A percentile compares a stretch with the other conserved stretches of the same genome.
Evolutionary conservation across 2,113 vertebrate species (phyloP).

Genomic region (Pelmatolapia mariae): DNA sequence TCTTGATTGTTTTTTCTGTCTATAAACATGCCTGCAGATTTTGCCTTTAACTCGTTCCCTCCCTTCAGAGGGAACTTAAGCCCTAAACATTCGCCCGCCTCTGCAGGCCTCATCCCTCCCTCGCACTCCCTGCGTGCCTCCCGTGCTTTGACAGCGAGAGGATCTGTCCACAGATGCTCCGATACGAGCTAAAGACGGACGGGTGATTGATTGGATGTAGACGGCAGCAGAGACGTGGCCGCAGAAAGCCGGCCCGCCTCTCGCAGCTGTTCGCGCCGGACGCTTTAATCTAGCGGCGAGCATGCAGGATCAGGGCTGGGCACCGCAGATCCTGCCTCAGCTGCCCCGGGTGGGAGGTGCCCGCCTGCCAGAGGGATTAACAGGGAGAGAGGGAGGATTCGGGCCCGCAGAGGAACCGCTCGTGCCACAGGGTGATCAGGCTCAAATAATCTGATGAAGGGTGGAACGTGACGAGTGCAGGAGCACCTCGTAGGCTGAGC

Average conservation of each 20-base stretch:
- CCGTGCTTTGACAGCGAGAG: neutral
- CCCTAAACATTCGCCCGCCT: neutral
- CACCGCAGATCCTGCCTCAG: constrained; percentile 31
- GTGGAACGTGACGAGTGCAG: neutral
- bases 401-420: neutral
- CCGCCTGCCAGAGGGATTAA: constrained; percentile 39
- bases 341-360: constrained; percentile 18
- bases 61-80: neutral
- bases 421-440: neutral
- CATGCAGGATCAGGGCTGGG: constrained; percentile 40
- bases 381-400: neutral
- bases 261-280: constrained; percentile 47
- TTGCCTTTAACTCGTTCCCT: neutral
- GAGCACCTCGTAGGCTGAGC: neutral
- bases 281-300: constrained; percentile 30
- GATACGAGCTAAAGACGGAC: neutral
- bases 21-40: neutral
- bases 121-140: constrained; percentile 8
- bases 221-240: neutral
- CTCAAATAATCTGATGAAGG: neutral
- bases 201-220: neutral
- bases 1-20: neutral
- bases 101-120: neutral
- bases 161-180: neutral
- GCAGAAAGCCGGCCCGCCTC: neutral